Conservation (phyloP, 2,888 invertebrate genomes). For the Phengaris alcon region DNA sequence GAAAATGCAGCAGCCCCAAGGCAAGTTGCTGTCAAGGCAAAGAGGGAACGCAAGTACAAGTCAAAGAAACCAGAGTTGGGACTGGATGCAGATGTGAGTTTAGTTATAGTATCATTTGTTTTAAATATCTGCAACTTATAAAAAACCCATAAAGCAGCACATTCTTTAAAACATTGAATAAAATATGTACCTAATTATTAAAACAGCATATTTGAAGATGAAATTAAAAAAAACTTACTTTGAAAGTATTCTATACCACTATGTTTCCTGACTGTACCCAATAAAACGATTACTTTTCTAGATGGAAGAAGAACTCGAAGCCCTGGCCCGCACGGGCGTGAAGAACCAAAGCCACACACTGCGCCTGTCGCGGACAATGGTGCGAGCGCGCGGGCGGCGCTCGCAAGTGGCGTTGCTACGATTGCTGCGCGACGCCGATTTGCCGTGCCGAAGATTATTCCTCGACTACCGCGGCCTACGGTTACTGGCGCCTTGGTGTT, state of each 20-base stretch:
- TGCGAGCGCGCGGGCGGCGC: constrained; percentile 90
- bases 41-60: constrained; percentile 65
- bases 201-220: too few species aligned
- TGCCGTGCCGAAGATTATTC: constrained; percentile 91
- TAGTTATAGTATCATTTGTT: background rate
- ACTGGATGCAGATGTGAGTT: constrained; percentile 71
- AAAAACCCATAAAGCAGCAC: too few species aligned
- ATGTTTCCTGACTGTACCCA: too few species aligned
- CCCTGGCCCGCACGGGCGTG: constrained; percentile 86
- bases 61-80: constrained; percentile 63
- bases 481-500: constrained; percentile 95
- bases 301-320: constrained; percentile 93
- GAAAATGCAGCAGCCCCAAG: constrained; percentile 43
- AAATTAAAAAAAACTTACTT: too few species aligned
- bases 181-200: too few species aligned
- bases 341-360: constrained; percentile 95
- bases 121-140: too few species aligned
- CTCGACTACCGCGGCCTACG: constrained; percentile 95
- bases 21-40: constrained; percentile 50
- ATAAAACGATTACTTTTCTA: constrained; percentile 46
- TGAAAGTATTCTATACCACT: too few species aligned
- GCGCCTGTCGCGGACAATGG: constrained; percentile 93
- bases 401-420: constrained; percentile 87
- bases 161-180: too few species aligned
- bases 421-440: constrained; percentile 87